Percentiles rank a stretch among this genome's conserved stretches.
Conservation (phyloP, 2,797 vertebrate species). For the Bovichtus diacanthus region DNA sequence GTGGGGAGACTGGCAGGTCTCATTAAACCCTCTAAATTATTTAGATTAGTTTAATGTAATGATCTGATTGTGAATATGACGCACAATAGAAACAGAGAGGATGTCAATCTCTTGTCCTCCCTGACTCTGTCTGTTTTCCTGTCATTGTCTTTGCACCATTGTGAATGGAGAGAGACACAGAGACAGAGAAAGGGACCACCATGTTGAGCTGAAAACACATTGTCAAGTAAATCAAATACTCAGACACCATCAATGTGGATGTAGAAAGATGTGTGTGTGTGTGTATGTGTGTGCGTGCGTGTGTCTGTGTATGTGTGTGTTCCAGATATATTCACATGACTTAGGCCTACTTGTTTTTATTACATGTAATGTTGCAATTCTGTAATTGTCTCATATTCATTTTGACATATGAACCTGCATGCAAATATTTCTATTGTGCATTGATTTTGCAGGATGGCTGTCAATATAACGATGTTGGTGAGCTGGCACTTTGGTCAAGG, state of each 20-base stretch:
- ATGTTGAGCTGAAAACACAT: slow-evolving; percentile 36
- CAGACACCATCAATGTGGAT: too few species aligned
- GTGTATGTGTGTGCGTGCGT: neutral
- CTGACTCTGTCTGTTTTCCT: slow-evolving; percentile 32
- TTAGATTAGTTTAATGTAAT: slow-evolving; percentile 65
- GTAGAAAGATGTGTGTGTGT: neutral
- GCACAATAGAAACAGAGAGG: slow-evolving; percentile 44
- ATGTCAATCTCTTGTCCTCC: slow-evolving; percentile 48
- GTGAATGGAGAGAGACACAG: slow-evolving; percentile 20
- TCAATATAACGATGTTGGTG: neutral
- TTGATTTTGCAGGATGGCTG: neutral
- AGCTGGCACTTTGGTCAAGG: neutral
- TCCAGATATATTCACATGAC: neutral
- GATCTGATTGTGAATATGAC: slow-evolving; percentile 58
- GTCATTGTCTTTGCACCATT: slow-evolving; percentile 41
- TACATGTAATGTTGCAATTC: neutral
- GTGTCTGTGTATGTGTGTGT: slow-evolving; percentile 1
- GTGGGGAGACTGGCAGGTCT: slow-evolving; percentile 39
- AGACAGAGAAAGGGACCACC: neutral
- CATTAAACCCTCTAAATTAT: slow-evolving; percentile 73
- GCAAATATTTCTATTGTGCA: neutral
- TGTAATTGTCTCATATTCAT: neutral
- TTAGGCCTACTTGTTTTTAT: neutral
- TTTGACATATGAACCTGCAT: neutral
- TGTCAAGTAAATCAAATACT: slow-evolving; percentile 47